These are phyloP conservation scores for Pseudorasbora parva DNA, from an alignment of 2,113 vertebrate genomes.

Conservation along the genomic window DNA sequence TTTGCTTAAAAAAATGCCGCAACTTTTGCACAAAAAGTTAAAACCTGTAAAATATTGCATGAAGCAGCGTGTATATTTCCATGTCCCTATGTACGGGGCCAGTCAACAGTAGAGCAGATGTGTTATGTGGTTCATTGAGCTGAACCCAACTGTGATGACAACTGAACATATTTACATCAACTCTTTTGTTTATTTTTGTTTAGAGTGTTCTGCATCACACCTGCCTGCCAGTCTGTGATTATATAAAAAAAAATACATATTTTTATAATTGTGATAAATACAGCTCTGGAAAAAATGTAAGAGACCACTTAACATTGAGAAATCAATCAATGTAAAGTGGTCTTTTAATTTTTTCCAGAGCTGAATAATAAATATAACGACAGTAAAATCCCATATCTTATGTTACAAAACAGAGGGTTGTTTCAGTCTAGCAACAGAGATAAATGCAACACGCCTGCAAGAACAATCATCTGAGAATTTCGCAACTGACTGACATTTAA, in stretches of 20 bases:
- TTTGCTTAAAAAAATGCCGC: not conserved
- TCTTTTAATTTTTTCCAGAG: too few relatives aligned
- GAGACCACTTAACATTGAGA: too few relatives aligned
- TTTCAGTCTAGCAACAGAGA: constrained; percentile 3
- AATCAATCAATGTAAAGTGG: too few relatives aligned
- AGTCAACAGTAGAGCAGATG: not conserved
- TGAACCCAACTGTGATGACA: constrained; percentile 27
- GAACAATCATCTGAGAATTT: constrained; percentile 26
- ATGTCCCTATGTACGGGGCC: not conserved
- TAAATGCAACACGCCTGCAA: not conserved
- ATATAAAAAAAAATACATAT: not conserved
- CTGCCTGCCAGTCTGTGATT: not conserved
- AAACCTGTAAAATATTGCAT: not conserved
- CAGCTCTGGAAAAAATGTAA: too few relatives aligned
- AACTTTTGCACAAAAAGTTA: not conserved
- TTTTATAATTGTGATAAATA: not conserved
- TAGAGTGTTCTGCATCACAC: not conserved
- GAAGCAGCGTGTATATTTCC: not conserved
- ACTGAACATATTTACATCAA: not conserved
- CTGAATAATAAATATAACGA: not conserved
- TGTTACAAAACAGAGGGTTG: not conserved
- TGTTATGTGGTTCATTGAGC: constrained; percentile 29
- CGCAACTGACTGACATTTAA: constrained; percentile 45
- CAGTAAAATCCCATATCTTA: not conserved
- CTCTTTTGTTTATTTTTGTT: not conserved